These are phyloP conservation scores for Heterochromis multidens DNA, from an alignment of 2,113 vertebrate species.

Conservation along the genomic window DNA sequence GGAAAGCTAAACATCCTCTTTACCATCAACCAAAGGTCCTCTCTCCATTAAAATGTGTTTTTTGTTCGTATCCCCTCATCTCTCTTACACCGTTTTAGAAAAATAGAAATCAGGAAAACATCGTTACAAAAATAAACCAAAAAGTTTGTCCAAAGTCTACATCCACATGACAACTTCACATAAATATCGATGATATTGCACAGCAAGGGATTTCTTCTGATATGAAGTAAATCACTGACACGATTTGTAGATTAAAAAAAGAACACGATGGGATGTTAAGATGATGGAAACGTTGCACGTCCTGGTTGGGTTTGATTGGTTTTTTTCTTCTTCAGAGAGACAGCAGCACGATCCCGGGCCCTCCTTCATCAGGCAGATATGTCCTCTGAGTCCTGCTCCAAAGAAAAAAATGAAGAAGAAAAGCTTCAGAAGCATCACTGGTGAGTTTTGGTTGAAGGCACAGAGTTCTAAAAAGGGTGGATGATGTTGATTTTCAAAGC, in stretches of 20 bases:
- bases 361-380: constrained; percentile 20
- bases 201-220: constrained; percentile 59
- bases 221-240: constrained; percentile 55
- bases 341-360: constrained; percentile 22
- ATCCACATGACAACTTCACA: constrained; percentile 61
- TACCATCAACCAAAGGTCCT: not conserved
- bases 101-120: constrained; percentile 76
- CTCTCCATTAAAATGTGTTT: not conserved
- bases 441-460: constrained; percentile 70
- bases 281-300: constrained; percentile 14
- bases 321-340: constrained; percentile 13
- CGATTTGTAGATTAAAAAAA: constrained; percentile 21
- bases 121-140: constrained; percentile 75
- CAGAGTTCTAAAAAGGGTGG: constrained; percentile 54
- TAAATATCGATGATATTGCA: constrained; percentile 66
- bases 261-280: constrained; percentile 19
- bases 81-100: constrained; percentile 60
- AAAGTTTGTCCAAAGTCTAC: constrained; percentile 53
- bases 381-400: constrained; percentile 13
- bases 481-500: constrained; percentile 14
- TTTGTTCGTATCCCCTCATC: not conserved
- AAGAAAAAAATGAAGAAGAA: not conserved
- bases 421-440: constrained; percentile 39
- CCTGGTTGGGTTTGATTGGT: not conserved
- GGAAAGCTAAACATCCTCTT: constrained; percentile 6